These are phyloP conservation scores for Sweltsa coloradensis DNA, from an alignment of 1,140 invertebrate genomes.

Conservation along the genomic window DNA sequence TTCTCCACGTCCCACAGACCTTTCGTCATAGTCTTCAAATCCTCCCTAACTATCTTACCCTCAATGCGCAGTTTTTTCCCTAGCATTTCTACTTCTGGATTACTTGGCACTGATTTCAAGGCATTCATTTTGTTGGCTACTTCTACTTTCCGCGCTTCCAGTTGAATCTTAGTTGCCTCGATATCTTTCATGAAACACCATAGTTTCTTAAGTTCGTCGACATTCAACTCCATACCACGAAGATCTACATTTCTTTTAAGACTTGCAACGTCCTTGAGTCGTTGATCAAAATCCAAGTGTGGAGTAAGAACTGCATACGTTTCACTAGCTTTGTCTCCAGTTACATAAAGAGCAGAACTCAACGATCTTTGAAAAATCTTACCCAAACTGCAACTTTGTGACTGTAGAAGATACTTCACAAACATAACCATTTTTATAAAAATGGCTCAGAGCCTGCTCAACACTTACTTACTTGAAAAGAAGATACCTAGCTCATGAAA, in stretches of 20 bases:
- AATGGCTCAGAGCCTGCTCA: slow-evolving; percentile 8
- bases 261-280: slow-evolving; percentile 32
- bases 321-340: slow-evolving; percentile 43
- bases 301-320: slow-evolving; percentile 44
- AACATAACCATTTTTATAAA: slow-evolving; percentile 2
- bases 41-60: slow-evolving; percentile 39
- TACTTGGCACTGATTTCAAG: slow-evolving; percentile 26
- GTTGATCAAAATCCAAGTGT: slow-evolving; percentile 41
- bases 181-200: slow-evolving; percentile 39
- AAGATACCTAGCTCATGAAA: not conserved
- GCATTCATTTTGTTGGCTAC: slow-evolving; percentile 19
- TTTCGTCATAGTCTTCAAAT: slow-evolving; percentile 41
- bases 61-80: slow-evolving; percentile 37
- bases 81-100: slow-evolving; percentile 27
- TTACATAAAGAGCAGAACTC: slow-evolving; percentile 46
- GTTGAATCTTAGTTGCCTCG: slow-evolving; percentile 25
- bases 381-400: not conserved
- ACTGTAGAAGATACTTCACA: not conserved
- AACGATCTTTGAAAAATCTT: slow-evolving; percentile 14
- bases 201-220: slow-evolving; percentile 30
- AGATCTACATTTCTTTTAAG: slow-evolving; percentile 33
- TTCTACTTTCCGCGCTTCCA: slow-evolving; percentile 30
- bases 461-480: slow-evolving; percentile 1
- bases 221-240: slow-evolving; percentile 32
- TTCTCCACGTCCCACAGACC: slow-evolving; percentile 46